phyloP scores from a whole-genome alignment of 2,113 vertebrate species.

The Gymnorhina tibicen region DNA sequence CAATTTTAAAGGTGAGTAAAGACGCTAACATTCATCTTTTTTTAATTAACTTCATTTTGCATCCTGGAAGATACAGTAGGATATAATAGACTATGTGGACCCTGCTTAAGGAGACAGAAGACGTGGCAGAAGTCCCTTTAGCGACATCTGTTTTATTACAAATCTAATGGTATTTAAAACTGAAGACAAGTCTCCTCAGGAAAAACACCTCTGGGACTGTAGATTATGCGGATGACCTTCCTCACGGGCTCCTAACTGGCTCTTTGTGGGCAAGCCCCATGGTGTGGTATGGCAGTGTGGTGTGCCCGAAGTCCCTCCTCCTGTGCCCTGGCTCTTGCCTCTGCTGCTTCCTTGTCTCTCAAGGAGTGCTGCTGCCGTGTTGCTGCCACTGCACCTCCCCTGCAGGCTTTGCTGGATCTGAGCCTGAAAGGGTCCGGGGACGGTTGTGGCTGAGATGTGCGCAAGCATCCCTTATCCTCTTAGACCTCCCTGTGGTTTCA shows the following conservation, averaged over 20 bases:
- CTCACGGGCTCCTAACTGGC: fast-evolving
- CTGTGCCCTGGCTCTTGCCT: neutral
- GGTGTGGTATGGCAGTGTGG: fast-evolving
- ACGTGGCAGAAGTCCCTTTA: neutral
- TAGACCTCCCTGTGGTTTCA: neutral
- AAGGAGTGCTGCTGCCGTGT: neutral
- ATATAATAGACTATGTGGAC: neutral
- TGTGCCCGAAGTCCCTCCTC: neutral
- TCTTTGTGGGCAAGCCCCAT: fast-evolving
- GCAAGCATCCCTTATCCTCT: neutral
- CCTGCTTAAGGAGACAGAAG: neutral
- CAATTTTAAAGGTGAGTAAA: neutral
- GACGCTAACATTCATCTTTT: neutral
- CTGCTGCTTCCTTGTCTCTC: neutral
- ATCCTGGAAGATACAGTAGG: neutral
- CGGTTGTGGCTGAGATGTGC: fast-evolving
- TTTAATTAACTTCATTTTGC: neutral
- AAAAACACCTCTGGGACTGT: neutral
- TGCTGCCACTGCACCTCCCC: neutral
- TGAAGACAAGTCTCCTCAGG: neutral
- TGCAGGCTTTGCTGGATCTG: neutral
- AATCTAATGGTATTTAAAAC: neutral
- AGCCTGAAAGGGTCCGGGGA: neutral
- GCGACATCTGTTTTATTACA: neutral
- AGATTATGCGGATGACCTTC: neutral